Percentiles rank a stretch among this genome's conserved stretches.
Conservation (phyloP, 2,888 invertebrate genomes). For the Andrena haemorrhoa region DNA sequence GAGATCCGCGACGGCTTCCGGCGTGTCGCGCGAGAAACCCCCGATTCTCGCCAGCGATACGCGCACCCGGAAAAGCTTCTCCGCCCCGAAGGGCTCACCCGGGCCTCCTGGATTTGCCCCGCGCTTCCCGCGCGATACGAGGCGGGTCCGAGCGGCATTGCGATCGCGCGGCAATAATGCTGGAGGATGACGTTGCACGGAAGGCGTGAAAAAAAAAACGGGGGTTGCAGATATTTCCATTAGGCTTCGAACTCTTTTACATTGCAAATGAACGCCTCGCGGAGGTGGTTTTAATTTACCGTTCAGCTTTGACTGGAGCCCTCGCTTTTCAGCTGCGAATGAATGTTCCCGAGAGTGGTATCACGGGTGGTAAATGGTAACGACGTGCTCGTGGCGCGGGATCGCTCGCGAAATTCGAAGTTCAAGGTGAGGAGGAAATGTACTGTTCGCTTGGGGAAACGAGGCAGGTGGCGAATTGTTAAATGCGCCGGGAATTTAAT, state of each 20-base stretch:
- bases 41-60: not conserved
- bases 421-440: slow-evolving; percentile 15
- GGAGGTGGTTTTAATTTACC: not conserved
- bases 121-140: too few species aligned
- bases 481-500: not conserved
- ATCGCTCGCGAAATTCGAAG: slow-evolving; percentile 3
- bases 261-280: not conserved
- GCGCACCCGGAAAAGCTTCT: not conserved
- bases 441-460: not conserved
- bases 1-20: slow-evolving; percentile 23
- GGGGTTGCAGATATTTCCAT: too few species aligned
- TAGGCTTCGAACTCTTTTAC: not conserved
- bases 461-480: not conserved
- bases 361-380: not conserved
- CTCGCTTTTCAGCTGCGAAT: not conserved
- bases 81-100: not conserved
- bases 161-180: too few species aligned
- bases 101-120: too few species aligned
- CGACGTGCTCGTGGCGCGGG: not conserved
- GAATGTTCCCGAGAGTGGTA: not conserved
- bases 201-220: too few species aligned
- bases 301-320: not conserved
- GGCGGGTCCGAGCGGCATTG: too few species aligned
- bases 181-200: too few species aligned
- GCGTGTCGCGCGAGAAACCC: slow-evolving; percentile 4